A percentile compares a stretch with the other conserved stretches of the same genome.
Evolutionary conservation across 2,113 vertebrate genomes (phyloP).

Genomic region (Hydrochoerus hydrochaeris): DNA sequence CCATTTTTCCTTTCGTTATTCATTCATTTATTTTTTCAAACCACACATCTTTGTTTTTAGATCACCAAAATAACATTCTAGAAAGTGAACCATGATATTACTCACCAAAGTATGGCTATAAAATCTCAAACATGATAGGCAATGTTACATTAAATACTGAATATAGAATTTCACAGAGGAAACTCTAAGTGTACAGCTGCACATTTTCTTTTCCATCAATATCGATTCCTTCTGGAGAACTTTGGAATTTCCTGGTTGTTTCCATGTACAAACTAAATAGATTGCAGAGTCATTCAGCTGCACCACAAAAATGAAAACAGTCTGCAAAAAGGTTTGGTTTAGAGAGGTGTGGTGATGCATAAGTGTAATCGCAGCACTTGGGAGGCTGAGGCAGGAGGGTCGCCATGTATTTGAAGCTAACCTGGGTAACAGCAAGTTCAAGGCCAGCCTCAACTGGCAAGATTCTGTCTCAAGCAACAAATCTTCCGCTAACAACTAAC

Average conservation of each 20-base stretch:
- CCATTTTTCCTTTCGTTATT: too few relatives aligned
- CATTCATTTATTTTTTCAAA: neutral
- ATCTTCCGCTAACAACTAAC: neutral
- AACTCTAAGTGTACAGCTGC: conserved; percentile 13
- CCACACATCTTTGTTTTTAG: conserved; percentile 54
- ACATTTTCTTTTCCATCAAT: conserved; percentile 30
- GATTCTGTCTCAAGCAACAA: too few relatives aligned
- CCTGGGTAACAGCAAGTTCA: neutral
- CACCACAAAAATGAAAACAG: conserved; percentile 47
- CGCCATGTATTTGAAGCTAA: neutral
- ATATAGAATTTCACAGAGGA: conserved; percentile 62
- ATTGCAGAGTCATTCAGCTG: conserved; percentile 12
- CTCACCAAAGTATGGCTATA: neutral
- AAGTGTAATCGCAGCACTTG: neutral
- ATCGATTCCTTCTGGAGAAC: conserved; percentile 61
- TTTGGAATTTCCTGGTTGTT: neutral
- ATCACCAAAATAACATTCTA: conserved; percentile 64
- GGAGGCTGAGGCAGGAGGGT: neutral
- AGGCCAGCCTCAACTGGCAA: too few relatives aligned
- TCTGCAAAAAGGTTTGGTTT: conserved; percentile 54
- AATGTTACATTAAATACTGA: conserved; percentile 57
- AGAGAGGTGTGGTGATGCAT: neutral
- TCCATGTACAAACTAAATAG: conserved; percentile 67
- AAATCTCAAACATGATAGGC: conserved; percentile 67
- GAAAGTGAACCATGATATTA: conserved; percentile 57